A percentile compares a stretch with the other conserved stretches of the same genome.
Evolutionary conservation across 1,140 invertebrate species (phyloP).

Genomic region (Platyura marginata): DNA sequence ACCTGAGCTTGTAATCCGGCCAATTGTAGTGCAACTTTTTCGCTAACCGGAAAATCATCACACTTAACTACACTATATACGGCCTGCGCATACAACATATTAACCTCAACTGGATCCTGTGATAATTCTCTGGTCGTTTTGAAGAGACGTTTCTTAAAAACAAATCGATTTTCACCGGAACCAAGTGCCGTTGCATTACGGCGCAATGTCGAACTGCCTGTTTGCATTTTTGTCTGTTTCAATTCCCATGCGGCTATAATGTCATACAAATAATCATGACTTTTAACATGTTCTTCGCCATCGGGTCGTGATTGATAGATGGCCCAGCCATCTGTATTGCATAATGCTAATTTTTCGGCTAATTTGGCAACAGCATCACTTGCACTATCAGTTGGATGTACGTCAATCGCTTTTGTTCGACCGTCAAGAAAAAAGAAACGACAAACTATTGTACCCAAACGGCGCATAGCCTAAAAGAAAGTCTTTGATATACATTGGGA

Average conservation of each 20-base stretch:
- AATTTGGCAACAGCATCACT: slow-evolving; percentile 74
- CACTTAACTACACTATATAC: slow-evolving; percentile 88
- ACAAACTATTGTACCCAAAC: slow-evolving; percentile 81
- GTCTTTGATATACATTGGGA: too few relatives aligned
- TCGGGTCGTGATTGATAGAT: slow-evolving; percentile 74
- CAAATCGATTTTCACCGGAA: slow-evolving; percentile 77
- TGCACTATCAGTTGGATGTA: slow-evolving; percentile 86
- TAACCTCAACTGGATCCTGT: slow-evolving; percentile 92
- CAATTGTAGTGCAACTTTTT: slow-evolving; percentile 83
- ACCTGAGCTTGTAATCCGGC: slow-evolving; percentile 90
- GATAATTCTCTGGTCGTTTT: slow-evolving; percentile 73
- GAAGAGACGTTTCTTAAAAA: slow-evolving; percentile 84
- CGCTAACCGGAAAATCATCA: slow-evolving; percentile 87
- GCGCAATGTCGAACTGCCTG: slow-evolving; percentile 29
- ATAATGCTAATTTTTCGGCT: slow-evolving; percentile 71
- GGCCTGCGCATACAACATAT: slow-evolving; percentile 86
- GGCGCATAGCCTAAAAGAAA: slow-evolving; percentile 61
- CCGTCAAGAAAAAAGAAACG: slow-evolving; percentile 91
- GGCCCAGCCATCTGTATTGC: slow-evolving; percentile 78
- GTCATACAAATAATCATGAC: slow-evolving; percentile 85
- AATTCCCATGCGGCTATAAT: slow-evolving; percentile 86
- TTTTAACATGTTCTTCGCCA: slow-evolving; percentile 78
- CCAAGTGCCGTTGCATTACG: slow-evolving; percentile 38
- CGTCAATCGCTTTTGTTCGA: slow-evolving; percentile 85
- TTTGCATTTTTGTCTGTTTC: slow-evolving; percentile 44